These are phyloP conservation scores for Tupaia chinensis DNA, from an alignment of 2,113 vertebrate genomes.

Conservation along the genomic window DNA sequence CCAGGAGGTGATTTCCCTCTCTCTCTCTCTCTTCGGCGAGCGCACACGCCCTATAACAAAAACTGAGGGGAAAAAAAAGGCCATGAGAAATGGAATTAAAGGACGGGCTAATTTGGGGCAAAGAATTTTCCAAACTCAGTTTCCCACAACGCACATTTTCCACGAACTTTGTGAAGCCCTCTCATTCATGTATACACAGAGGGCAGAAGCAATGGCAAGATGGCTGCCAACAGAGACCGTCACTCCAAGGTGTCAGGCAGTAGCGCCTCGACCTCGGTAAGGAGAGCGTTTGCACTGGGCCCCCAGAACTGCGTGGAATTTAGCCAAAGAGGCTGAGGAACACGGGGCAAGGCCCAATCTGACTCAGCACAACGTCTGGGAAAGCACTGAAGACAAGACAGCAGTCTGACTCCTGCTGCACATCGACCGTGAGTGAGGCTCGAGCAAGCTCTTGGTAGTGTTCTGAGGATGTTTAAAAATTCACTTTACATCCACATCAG, in stretches of 20 bases:
- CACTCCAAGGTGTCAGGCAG: background rate
- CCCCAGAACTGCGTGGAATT: background rate
- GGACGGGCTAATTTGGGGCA: no score
- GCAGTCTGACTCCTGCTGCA: background rate
- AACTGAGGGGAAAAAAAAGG: no score
- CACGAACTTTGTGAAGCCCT: no score
- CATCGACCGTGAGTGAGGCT: background rate
- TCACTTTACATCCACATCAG: background rate
- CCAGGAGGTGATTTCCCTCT: no score
- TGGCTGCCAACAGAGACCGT: background rate
- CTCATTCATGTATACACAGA: background rate
- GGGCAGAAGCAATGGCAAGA: background rate
- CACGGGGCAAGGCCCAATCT: background rate
- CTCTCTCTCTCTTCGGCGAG: no score
- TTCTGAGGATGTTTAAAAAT: background rate
- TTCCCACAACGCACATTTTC: no score
- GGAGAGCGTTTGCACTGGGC: background rate
- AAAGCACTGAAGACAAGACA: background rate
- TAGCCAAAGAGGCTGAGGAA: background rate
- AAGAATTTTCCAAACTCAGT: no score
- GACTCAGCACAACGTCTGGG: background rate
- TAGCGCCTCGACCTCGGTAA: background rate
- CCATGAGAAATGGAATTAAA: no score
- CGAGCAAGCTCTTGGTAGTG: background rate
- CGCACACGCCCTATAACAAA: no score